A percentile compares a stretch with the other conserved stretches of the same genome.
Evolutionary conservation across 2,113 vertebrate species (phyloP).

Genomic region (Mirounga angustirostris): DNA sequence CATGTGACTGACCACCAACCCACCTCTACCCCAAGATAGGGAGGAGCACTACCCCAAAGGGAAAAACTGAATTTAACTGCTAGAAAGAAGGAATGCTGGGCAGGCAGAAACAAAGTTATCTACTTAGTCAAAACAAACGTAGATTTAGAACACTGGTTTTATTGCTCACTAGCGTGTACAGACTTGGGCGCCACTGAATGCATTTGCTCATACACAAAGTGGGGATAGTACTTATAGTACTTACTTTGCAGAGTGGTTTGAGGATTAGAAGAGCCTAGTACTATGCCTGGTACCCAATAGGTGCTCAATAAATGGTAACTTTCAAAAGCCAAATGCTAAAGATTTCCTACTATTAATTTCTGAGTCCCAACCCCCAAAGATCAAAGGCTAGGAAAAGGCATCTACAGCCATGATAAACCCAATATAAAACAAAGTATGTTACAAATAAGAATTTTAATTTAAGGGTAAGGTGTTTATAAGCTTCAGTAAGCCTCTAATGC

Average conservation of each 20-base stretch:
- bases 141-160: constrained; percentile 45
- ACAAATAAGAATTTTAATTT: constrained; percentile 58
- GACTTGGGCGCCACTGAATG: background rate
- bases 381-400: constrained; percentile 54
- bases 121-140: constrained; percentile 4
- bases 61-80: background rate
- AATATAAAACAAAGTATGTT: constrained; percentile 42
- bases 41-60: background rate
- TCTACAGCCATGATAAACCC: constrained; percentile 25
- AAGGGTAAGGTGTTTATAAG: constrained; percentile 27
- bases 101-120: background rate
- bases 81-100: background rate
- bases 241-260: constrained; percentile 16
- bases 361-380: constrained; percentile 3
- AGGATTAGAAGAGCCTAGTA: constrained; percentile 16
- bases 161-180: background rate
- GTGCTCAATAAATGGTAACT: background rate
- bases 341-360: constrained; percentile 46
- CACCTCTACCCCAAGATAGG: background rate
- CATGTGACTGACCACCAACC: background rate
- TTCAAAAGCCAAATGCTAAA: constrained; percentile 51
- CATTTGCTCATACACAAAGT: constrained; percentile 7
- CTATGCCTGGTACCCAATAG: background rate
- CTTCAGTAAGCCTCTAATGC: background rate
- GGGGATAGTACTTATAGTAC: background rate